Base-by-base conservation (phyloP, 2,797 vertebrate species). In the Girardinus metallicus region DNA sequence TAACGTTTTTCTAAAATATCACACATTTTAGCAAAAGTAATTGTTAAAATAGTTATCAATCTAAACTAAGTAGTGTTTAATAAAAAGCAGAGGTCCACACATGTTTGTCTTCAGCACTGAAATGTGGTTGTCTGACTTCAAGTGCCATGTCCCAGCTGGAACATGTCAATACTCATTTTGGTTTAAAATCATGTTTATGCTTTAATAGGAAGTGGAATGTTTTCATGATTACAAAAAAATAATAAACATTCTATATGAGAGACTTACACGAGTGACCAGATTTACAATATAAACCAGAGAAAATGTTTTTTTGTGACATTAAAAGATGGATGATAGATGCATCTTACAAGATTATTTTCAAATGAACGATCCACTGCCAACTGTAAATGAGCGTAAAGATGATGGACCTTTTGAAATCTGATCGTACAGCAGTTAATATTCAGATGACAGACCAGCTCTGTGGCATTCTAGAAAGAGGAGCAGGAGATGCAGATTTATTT, bases 401-500 rank as follows among this genome's bases (percentile, higher is more conserved):
- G 18, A 34, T 1, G 1, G 57, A 12, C n/a, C 43, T 74, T 80
- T 57, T 81, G 29, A 78, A 82, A 78, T 39, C 13, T 43, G n/a
- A 7, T 43, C 68, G 76, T 74, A 10, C 74, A 76, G 80, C 72
- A 70, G 46, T 75, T 75, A 83, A 86, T 39, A 81, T 81, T 79
- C 77, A 80, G 36, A 47, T 53, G 73, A 82, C 78, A 80, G 70
- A 85, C 66, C 47, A 74, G 66, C 77, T 68, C 29, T 29, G 70
- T 78, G 76, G 87, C 91, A 84, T 92, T 93, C 84, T 81, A 82
- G 39, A 78, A 88, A 64, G 73, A 66, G 60, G 51, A 76, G 71
- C 81, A 55, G 70, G 77, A 88, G 81, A 80, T 80, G 76, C 46
- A 60, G 81, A 92, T 94, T 87, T 79, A 92, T 95, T 92, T 93